Conservation (phyloP, 2,797 vertebrate species). For the Fundulus diaphanus region DNA sequence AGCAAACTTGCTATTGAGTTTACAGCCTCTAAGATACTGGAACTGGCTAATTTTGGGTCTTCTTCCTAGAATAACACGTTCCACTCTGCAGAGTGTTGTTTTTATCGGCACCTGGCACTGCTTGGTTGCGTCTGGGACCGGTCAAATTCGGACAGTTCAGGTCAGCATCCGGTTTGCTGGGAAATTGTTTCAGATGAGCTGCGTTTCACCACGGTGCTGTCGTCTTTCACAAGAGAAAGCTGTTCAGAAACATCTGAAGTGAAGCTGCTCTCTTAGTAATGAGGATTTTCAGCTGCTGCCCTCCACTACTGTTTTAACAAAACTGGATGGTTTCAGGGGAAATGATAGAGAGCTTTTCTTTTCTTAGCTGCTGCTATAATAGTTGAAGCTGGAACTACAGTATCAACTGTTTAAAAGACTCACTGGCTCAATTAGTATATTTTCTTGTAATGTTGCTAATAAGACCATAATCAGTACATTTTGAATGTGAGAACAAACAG, state of each 20-base stretch:
- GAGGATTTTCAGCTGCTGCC: not conserved
- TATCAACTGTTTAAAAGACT: not conserved
- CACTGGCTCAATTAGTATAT: not conserved
- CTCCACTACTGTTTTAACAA: not conserved
- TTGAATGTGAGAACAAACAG: not conserved
- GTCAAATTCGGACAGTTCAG: too few species aligned
- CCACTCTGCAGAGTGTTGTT: too few species aligned
- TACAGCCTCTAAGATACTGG: too few species aligned
- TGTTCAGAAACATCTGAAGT: not conserved
- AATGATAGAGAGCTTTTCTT: not conserved
- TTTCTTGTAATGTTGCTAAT: not conserved
- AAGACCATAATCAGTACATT: not conserved
- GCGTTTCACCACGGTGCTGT: not conserved
- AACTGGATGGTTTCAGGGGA: not conserved
- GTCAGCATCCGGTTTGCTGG: too few species aligned
- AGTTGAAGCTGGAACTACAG: not conserved
- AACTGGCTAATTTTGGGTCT: too few species aligned
- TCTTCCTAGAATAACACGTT: too few species aligned
- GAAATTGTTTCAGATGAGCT: not conserved
- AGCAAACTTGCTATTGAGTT: too few species aligned
- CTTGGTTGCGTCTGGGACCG: too few species aligned
- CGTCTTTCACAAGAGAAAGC: not conserved
- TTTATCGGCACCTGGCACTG: too few species aligned
- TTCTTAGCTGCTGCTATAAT: not conserved
- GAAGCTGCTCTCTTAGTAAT: not conserved